A percentile compares a stretch with the other conserved stretches of the same genome.
phyloP scores from a whole-genome alignment of 2,797 vertebrate genomes.

The Hypotaenidia philippensis region DNA sequence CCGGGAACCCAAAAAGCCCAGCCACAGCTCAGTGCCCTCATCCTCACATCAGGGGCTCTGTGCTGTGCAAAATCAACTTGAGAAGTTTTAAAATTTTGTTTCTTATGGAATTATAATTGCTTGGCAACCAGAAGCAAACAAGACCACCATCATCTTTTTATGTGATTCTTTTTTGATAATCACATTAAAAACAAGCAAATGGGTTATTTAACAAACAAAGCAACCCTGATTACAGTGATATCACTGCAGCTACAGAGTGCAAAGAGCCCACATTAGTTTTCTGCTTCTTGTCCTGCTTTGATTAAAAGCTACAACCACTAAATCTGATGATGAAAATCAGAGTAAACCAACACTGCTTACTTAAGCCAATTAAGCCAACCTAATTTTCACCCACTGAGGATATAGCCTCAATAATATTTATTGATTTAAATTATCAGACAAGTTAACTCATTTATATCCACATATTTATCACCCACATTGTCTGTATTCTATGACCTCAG shows the following conservation, averaged over 20 bases:
- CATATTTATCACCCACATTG: not conserved
- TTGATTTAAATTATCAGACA: not conserved
- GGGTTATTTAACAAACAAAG: not conserved
- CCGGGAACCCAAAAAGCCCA: rapidly evolving
- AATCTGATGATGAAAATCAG: not conserved
- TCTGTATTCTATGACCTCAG: not conserved
- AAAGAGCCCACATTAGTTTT: not conserved
- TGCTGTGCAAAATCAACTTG: not conserved
- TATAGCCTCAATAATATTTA: not conserved
- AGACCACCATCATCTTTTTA: not conserved
- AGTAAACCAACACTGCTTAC: not conserved
- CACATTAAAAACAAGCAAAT: not conserved
- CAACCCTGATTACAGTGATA: not conserved
- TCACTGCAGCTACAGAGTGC: not conserved
- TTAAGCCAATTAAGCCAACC: not conserved
- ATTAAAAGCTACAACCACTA: not conserved
- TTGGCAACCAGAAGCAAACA: not conserved
- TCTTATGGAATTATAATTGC: not conserved
- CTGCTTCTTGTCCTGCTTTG: not conserved
- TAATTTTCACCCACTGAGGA: not conserved
- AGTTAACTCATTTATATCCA: not conserved
- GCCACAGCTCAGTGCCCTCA: not conserved
- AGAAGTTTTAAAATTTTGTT: not conserved
- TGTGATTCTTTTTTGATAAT: not conserved
- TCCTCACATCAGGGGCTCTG: not conserved